Base-by-base conservation (phyloP, 2,113 vertebrate genomes). In the Corythaeola cristata region DNA sequence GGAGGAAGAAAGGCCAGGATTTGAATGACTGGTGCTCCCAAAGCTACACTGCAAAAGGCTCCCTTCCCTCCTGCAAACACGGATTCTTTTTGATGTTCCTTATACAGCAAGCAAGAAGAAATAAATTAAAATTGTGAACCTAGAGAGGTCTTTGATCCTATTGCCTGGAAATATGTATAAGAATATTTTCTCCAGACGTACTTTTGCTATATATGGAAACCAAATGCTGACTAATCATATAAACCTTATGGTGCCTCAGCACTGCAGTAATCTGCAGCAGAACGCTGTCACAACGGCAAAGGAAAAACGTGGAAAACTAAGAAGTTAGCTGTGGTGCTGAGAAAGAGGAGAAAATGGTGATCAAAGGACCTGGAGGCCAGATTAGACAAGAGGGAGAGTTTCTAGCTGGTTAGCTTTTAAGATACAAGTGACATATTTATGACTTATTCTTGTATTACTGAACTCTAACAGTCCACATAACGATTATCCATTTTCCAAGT, bases 181-280 rank as follows among this genome's bases (percentile, higher is more conserved):
- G 94, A 91, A 97, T 97, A 97, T 97, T 97, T 94, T 95, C 96
- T 97, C 97, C 97, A 97, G 97, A 97, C 96, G 5, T 86, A 41
- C 88, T 97, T 91, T 75, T 73, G 94, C 96, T 96, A 91, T 96
- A 93, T 96, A 96, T 98, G 95, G 97, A 96, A 96, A 97, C 96
- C 96, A 98, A 97, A 98, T 96, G 96, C 94, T 97, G 96, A 97
- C 58, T 97, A 97, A 97, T 96, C 96, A 97, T 23, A 53, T 77
- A 95, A 97, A 97, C 95, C 96, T 91, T 95, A 82, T 95, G 97
- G 94, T 80, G 95, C 92, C 90, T 66, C 22, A 94, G 93, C 95
- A 93, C 95, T 96, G 96, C 95, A 96, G 96, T 71, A 89, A 95
- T 94, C 84, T 73, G 91, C 97, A 92, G 92, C 97, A 96, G 53